Conservation (phyloP, 2,797 vertebrate genomes). For the Cossypha heuglini region DNA sequence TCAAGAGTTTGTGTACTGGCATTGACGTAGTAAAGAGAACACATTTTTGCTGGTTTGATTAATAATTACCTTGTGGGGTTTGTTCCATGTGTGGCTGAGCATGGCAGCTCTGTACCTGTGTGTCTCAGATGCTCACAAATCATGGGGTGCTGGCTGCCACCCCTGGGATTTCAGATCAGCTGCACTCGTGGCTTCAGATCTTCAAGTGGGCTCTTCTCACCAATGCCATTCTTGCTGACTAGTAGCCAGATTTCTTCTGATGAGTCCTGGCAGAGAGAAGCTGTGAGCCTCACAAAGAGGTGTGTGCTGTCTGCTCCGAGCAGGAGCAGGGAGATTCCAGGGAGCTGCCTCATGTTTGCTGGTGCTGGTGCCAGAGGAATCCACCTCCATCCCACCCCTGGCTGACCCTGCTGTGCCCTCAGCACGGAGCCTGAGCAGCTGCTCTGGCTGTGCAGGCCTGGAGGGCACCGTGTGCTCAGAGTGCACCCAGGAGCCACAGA, state of each 20-base stretch:
- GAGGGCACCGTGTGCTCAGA: too few species aligned
- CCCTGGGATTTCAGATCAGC: fast-evolving
- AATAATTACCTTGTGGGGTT: slow-evolving; percentile 31
- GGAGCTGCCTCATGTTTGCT: background rate
- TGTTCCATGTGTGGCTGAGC: background rate
- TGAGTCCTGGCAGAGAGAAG: background rate
- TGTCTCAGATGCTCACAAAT: background rate
- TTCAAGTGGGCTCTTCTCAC: background rate
- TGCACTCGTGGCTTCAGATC: background rate
- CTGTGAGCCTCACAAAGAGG: fast-evolving
- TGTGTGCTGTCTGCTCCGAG: fast-evolving
- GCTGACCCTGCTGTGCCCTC: background rate
- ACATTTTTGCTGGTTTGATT: slow-evolving; percentile 17
- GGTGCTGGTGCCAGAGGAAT: background rate
- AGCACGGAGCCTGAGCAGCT: fast-evolving
- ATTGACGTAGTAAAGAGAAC: slow-evolving; percentile 10
- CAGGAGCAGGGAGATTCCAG: background rate
- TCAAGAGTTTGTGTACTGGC: slow-evolving; percentile 15
- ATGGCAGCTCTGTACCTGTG: background rate
- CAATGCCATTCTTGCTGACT: background rate
- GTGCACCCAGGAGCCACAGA: background rate
- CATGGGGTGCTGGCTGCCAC: fast-evolving
- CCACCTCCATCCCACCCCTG: background rate
- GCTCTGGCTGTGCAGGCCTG: background rate
- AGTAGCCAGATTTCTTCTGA: background rate